Evolutionary conservation across 2,797 vertebrate species (phyloP), one percentile per base, ranked within the genome.

Genomic region (Molossus molossus): DNA sequence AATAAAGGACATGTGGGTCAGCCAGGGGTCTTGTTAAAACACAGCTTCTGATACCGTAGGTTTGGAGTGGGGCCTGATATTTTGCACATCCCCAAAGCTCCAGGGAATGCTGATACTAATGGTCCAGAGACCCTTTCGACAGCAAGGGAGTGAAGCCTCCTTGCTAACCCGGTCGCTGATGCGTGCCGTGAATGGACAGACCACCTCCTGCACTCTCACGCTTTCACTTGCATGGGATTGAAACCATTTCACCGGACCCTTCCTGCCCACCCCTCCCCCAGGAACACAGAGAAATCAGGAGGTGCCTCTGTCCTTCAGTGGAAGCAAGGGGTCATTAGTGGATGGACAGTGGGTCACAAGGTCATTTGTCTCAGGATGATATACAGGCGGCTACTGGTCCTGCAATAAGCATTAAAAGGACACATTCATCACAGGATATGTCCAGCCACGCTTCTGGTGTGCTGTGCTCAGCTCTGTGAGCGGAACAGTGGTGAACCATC

Each of bases 361-460:
- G 76, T 37, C 55, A 27, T 33, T 12, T 91, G 69, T 37, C 87
- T 93, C 53, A 67, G 50, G 33, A 50, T 77, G 57, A 73, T 83
- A 45, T 37, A 85, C n/a, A 82, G 40, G 62, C 75, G 93, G 75
- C 40, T 60, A 53, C 75, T 73, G 21, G 53, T 23, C 89, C 65
- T 85, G 37, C 72, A 33, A 58, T 67, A 62, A 87, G 7, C 83
- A 93, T 64, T 84, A 73, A 85, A 77, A 87, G 53, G 75, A 75
- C 58, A 37, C 29, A 65, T 67, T 82, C 27, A 37, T 83, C 67
- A 83, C 48, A 40, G 33, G 29, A 7, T 37, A 21, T 48, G 25
- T 69, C 69, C 14, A 90, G 23, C 27, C 45, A 37, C 27, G 53
- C 73, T 80, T 40, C 25, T 58, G 12, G 25, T 92, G 81, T 29